Percentiles rank a stretch among this genome's conserved stretches.
Conservation (phyloP, 1,140 invertebrate genomes). For the Thaumatotibia leucotreta region DNA sequence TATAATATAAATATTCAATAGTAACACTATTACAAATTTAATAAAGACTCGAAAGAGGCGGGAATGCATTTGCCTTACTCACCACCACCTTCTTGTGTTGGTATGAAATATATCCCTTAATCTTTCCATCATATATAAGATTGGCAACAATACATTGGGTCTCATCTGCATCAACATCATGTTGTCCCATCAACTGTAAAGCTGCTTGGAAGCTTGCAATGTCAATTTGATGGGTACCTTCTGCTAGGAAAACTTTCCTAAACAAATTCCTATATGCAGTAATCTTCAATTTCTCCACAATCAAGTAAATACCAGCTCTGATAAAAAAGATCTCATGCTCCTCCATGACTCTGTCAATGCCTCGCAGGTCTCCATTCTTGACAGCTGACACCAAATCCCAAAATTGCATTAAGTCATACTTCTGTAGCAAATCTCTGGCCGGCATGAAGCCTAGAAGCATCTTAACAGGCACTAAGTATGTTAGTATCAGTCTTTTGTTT, state of each 20-base stretch:
- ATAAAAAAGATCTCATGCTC: constrained; percentile 95
- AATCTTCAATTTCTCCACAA: constrained; percentile 97
- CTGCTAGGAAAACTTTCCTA: constrained; percentile 93
- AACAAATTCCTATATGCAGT: constrained; percentile 98
- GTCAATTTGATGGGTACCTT: constrained; percentile 94
- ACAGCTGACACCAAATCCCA: constrained; percentile 91
- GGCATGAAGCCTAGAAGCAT: constrained; percentile 97
- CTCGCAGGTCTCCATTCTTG: constrained; percentile 91
- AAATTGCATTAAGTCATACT: constrained; percentile 95
- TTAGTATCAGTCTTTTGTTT: constrained; percentile 96
- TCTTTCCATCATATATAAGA: constrained; percentile 95
- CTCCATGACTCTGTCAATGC: constrained; percentile 90
- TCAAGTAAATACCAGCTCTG: constrained; percentile 95
- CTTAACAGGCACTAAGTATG: constrained; percentile 97
- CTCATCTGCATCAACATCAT: constrained; percentile 94
- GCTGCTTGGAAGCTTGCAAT: constrained; percentile 89
- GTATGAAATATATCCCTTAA: constrained; percentile 98
- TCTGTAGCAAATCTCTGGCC: constrained; percentile 85
- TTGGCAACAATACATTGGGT: constrained; percentile 97
- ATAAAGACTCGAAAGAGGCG: constrained; percentile 80
- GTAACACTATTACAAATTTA: constrained; percentile 29
- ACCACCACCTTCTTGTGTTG: constrained; percentile 98
- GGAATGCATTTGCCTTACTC: constrained; percentile 98
- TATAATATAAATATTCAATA: neutral
- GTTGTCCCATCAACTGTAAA: constrained; percentile 87